Conservation (phyloP, 2,113 vertebrate species). For the Catharus bicknelli region DNA sequence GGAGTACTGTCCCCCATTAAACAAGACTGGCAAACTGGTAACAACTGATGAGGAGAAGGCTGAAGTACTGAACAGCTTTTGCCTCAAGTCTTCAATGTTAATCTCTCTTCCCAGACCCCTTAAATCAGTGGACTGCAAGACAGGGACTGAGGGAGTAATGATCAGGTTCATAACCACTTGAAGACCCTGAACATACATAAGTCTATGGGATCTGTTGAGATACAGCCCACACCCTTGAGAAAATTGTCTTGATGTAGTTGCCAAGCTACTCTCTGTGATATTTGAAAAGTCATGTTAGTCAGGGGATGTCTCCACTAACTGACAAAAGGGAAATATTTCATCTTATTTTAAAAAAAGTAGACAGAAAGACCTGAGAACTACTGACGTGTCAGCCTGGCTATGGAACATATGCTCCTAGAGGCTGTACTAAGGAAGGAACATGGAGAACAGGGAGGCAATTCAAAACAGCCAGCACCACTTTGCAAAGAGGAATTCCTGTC, state of each 20-base stretch:
- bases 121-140: neutral
- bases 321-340: neutral
- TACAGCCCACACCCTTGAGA: neutral
- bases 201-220: neutral
- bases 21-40: neutral
- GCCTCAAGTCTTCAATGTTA: neutral
- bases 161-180: neutral
- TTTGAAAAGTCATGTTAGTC: neutral
- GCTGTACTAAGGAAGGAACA: neutral
- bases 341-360: neutral
- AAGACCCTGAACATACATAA: neutral
- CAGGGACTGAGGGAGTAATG: neutral
- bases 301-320: neutral
- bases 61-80: neutral
- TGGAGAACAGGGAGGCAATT: neutral
- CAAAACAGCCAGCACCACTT: neutral
- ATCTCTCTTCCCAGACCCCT: neutral
- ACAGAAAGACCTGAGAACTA: neutral
- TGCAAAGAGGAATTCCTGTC: neutral
- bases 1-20: accelerated
- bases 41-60: neutral
- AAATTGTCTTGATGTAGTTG: neutral
- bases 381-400: neutral
- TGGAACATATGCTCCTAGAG: neutral
- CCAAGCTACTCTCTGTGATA: neutral